Base-by-base conservation (phyloP, 2,113 vertebrate species). In the Tychaedon coryphoeus region DNA sequence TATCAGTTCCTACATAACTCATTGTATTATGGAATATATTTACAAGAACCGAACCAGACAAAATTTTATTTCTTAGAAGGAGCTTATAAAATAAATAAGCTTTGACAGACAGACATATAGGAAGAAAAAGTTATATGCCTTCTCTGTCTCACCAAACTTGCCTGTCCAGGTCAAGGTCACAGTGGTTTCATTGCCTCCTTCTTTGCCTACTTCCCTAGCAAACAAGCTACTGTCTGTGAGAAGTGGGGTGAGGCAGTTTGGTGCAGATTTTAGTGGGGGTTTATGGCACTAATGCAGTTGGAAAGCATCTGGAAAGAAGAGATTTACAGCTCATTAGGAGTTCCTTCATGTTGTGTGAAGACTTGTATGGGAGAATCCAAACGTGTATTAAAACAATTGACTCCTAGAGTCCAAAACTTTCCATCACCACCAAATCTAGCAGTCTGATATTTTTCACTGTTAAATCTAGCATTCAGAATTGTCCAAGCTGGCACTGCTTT, bases 1-100 rank as follows among this genome's bases (percentile, higher is more conserved):
- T n/a, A 40, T 3, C 1, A 66, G 4, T 2, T 36, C 65, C 19
- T 36, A 12, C 3, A 0, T 50, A 62, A 40, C 8, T 34, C 0
- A 34, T 57, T 88, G 20, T 40, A 47, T n/a, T 57, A 33, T 7
- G 23, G 9, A 57, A 4, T 24, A 20, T 33, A 54, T 73, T 80
- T 61, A 40, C 28, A 57, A 34, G 14, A 67, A 42, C 1, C 48
- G 2, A 72, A 23, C 3, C 25, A 8, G 8, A 3, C 5, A 75
- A 61, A 64, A 71, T 23, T 92, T 87, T 45, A 53, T 75, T 64
- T 88, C 19, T 14, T 42, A 71, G 25, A 34, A 62, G 3, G 3
- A 54, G 6, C 17, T 53, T 38, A 58, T 34, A 33, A 50, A 62
- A 58, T 29, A 23, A 25, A 18, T 69, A 45, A 16, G 9, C 0